A percentile compares a stretch with the other conserved stretches of the same genome.
Conservation (phyloP, 2,888 invertebrate species). For the Himalopsyche anomala region DNA sequence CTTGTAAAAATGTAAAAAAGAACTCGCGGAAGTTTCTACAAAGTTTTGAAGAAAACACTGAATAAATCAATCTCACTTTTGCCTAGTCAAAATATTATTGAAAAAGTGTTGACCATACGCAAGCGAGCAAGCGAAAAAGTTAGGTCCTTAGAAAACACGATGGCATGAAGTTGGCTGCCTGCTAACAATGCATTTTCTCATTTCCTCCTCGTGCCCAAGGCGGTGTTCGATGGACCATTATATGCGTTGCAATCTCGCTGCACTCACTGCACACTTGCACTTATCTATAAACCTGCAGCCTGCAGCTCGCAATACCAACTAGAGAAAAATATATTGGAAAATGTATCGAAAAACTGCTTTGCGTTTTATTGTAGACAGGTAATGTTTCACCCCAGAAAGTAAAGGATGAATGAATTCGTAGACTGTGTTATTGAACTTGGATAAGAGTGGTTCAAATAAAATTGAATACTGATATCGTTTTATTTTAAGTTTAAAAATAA, state of each 20-base stretch:
- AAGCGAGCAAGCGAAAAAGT: background rate
- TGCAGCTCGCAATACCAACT: background rate
- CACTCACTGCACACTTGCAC: conserved; percentile 8
- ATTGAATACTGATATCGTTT: too few relatives aligned
- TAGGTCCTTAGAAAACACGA: background rate
- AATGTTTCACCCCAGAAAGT: background rate
- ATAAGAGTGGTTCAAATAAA: too few relatives aligned
- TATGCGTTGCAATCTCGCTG: conserved; percentile 50
- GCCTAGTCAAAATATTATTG: too few relatives aligned
- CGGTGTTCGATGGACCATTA: conserved; percentile 46
- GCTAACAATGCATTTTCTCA: conserved; percentile 52
- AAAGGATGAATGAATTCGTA: too few relatives aligned
- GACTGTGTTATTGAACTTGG: too few relatives aligned
- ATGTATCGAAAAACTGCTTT: background rate
- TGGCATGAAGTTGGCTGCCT: background rate
- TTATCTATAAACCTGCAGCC: background rate
- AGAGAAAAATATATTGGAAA: background rate
- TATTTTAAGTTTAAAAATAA: too few relatives aligned
- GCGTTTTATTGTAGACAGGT: background rate
- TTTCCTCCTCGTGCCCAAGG: conserved; percentile 14
- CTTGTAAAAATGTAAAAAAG: too few relatives aligned
- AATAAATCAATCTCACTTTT: too few relatives aligned
- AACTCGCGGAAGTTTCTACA: too few relatives aligned
- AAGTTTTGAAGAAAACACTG: too few relatives aligned
- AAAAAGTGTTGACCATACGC: background rate